Evolutionary conservation across 2,113 vertebrate species (phyloP), one percentile per base, ranked within the genome.

Genomic region (Chaetodon auriga): DNA sequence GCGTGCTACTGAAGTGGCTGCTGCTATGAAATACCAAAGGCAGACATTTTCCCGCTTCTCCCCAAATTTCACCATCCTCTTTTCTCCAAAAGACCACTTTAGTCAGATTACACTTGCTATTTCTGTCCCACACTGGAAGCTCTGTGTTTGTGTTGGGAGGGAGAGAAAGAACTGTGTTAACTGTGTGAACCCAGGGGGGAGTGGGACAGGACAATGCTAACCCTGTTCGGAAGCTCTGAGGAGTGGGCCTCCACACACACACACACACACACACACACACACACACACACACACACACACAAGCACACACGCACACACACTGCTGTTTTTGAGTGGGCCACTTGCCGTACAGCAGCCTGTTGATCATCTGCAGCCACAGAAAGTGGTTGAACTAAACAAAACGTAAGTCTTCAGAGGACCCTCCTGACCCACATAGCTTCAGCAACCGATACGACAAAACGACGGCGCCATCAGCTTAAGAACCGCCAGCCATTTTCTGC

Each of bases 161-260:
- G 55, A 81, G 69, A 86, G 86, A 75, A 75, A 80, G 82, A 76
- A 82, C 87, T 75, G 65, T 87, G 91, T 89, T 90, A 83, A 82
- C 90, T 86, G 86, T 89, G 93, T 81, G 89, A 86, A 87, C 74
- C 86, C 80, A 54, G 51, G 85, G 87, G 87, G 86, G 87, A 90
- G 84, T 45, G 58, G 80, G 80, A 87, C 68, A 81, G 90, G 88
- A 96, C 94, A 95, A 95, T 94, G 90, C 82, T 25, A 38, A 89
- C 88, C 83, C 88, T 94, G 94, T 94, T 94, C 57, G 25, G 80
- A 82, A 82, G 87, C 82, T 84, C 78, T 74, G 88, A 86, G 79
- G 83, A 87, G 87, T 70, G 82, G 81, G 82, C 85, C 86, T 76
- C 81, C 14, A 30, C 61, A 66, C 78, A 81, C 81, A 86, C 83